A percentile compares a stretch with the other conserved stretches of the same genome.
These are phyloP conservation scores for Caenorhabditis virilis DNA, from an alignment of 2,888 invertebrate species.

Conservation along the genomic window DNA sequence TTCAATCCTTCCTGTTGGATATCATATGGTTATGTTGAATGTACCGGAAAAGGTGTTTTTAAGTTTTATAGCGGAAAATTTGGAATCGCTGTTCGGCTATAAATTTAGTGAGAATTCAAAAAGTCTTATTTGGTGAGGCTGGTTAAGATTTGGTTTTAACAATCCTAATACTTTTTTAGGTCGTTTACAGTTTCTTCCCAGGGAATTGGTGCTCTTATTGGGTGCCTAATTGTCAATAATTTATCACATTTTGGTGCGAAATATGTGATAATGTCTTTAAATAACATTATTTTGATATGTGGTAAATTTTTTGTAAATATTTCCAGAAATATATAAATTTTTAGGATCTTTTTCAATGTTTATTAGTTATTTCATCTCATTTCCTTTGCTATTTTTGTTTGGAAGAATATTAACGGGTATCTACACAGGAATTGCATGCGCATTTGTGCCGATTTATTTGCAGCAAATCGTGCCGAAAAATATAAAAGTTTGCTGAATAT, in stretches of 20 bases:
- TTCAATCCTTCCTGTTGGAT: slow-evolving; percentile 49
- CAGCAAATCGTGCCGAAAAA: slow-evolving; percentile 60
- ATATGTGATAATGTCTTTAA: slow-evolving; percentile 40
- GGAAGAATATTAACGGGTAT: slow-evolving; percentile 47
- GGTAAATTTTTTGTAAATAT: too few species aligned
- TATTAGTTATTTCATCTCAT: slow-evolving; percentile 34
- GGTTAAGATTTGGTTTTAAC: too few species aligned
- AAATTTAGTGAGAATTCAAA: slow-evolving; percentile 18
- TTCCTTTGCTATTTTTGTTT: slow-evolving; percentile 42
- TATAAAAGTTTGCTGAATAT: slow-evolving; percentile 46
- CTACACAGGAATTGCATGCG: slow-evolving; percentile 55
- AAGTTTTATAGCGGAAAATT: slow-evolving; percentile 31
- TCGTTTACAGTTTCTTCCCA: slow-evolving; percentile 54
- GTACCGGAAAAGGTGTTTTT: slow-evolving; percentile 58
- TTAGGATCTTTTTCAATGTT: slow-evolving; percentile 33
- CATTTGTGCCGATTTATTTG: slow-evolving; percentile 57
- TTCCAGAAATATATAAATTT: too few species aligned
- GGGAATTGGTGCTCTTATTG: slow-evolving; percentile 57
- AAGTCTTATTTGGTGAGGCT: slow-evolving; percentile 53
- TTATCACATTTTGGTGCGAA: slow-evolving; percentile 46
- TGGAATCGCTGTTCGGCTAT: slow-evolving; percentile 32
- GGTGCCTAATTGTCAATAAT: slow-evolving; percentile 47
- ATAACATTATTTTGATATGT: slow-evolving; percentile 33
- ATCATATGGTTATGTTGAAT: slow-evolving; percentile 60
- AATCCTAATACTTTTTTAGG: too few species aligned